phyloP scores from a whole-genome alignment of 2,888 invertebrate genomes.

The Therioaphis trifolii region DNA sequence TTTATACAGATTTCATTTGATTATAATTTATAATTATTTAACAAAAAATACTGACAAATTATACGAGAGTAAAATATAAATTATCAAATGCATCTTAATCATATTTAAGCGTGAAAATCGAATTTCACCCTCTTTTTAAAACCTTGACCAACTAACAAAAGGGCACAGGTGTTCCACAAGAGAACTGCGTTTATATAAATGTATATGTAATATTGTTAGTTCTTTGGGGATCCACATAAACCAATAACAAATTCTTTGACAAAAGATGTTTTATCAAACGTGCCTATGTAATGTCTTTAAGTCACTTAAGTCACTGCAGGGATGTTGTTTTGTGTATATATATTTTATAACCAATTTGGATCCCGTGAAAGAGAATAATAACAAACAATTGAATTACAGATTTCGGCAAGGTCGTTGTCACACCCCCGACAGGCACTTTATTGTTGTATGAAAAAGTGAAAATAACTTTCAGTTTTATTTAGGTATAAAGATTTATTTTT shows the following conservation, averaged over 20 bases:
- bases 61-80: neutral
- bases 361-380: conserved; percentile 47
- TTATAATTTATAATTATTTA: neutral
- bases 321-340: conserved; percentile 56
- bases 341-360: conserved; percentile 43
- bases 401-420: conserved; percentile 53
- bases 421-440: conserved; percentile 49
- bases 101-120: conserved; percentile 33
- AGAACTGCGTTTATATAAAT: neutral
- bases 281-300: conserved; percentile 19
- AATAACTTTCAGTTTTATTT: conserved; percentile 54
- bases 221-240: conserved; percentile 15
- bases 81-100: conserved; percentile 20
- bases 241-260: conserved; percentile 43
- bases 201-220: conserved; percentile 5
- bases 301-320: conserved; percentile 57
- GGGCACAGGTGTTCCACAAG: conserved; percentile 26
- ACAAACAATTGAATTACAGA: conserved; percentile 49
- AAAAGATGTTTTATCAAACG: conserved; percentile 29
- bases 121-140: conserved; percentile 52
- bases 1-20: neutral
- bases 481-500: neutral
- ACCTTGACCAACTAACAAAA: conserved; percentile 56
- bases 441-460: conserved; percentile 54
- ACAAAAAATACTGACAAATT: neutral